Percentiles rank a stretch among this genome's conserved stretches.
Conservation (phyloP, 2,888 invertebrate species). For the Aphidius colemani region DNA sequence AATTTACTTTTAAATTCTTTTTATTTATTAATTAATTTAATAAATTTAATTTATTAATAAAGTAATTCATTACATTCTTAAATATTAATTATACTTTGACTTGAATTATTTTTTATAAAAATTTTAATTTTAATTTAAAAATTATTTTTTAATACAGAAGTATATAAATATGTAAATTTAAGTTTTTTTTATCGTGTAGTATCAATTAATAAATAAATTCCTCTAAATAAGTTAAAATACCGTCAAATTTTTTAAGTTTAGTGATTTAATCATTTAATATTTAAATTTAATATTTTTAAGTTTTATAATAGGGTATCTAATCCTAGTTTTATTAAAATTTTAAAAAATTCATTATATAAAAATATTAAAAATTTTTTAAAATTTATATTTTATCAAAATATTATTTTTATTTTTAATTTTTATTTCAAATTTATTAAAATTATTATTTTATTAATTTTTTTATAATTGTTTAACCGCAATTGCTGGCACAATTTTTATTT, state of each 20-base stretch:
- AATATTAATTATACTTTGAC: conserved; percentile 74
- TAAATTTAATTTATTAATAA: conserved; percentile 62
- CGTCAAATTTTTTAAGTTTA: conserved; percentile 74
- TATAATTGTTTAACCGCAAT: conserved; percentile 70
- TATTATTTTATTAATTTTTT: conserved; percentile 63
- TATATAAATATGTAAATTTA: conserved; percentile 60
- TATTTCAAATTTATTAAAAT: conserved; percentile 57
- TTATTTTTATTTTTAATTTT: conserved; percentile 62
- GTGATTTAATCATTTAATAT: conserved; percentile 67
- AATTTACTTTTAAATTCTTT: conserved; percentile 72
- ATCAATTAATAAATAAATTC: conserved; percentile 73
- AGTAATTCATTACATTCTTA: conserved; percentile 71
- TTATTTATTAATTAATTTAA: conserved; percentile 64
- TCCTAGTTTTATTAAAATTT: conserved; percentile 64
- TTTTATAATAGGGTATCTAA: conserved; percentile 73
- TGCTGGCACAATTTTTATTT: conserved; percentile 73
- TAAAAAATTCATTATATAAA: conserved; percentile 39
- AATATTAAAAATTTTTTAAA: conserved; percentile 56
- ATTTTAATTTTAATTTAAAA: conserved; percentile 59
- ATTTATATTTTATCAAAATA: conserved; percentile 54
- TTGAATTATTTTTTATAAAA: conserved; percentile 64
- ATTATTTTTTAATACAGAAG: conserved; percentile 56
- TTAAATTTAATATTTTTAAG: conserved; percentile 59
- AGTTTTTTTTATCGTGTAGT: conserved; percentile 67
- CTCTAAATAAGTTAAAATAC: conserved; percentile 72